phyloP scores from a whole-genome alignment of 2,797 vertebrate species.

The Oryzias dopingdopingensis region DNA sequence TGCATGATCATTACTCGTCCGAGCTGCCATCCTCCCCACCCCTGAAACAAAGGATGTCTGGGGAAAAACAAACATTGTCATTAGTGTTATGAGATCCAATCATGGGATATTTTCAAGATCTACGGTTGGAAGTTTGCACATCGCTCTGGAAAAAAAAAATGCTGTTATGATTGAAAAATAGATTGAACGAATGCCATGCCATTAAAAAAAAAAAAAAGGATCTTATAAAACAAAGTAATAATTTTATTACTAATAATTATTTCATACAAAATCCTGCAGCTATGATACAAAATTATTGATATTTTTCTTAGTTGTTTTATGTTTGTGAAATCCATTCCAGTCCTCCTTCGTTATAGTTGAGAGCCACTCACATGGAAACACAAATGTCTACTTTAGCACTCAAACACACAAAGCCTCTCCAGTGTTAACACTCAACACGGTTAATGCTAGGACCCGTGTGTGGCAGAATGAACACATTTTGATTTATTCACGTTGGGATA shows the following conservation, averaged over 20 bases:
- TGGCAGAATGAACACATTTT: conserved; percentile 1
- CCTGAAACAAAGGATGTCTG: conserved; percentile 44
- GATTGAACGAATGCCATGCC: no score
- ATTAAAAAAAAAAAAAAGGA: no score
- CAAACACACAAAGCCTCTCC: neutral
- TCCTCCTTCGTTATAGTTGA: conserved; percentile 29
- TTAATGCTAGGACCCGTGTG: conserved; percentile 3
- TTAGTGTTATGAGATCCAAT: conserved; percentile 7
- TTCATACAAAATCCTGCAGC: no score
- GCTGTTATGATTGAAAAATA: no score
- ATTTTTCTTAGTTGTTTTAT: neutral
- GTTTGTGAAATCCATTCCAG: conserved; percentile 3
- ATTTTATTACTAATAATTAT: no score
- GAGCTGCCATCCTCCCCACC: conserved; percentile 28
- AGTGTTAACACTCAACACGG: conserved; percentile 1
- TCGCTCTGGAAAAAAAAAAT: no score
- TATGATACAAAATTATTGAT: neutral
- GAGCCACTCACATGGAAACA: conserved; percentile 46
- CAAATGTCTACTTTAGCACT: conserved; percentile 25
- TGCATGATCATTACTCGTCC: conserved; percentile 52
- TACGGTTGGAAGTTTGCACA: no score
- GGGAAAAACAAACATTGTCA: conserved; percentile 14
- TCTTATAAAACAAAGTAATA: no score
- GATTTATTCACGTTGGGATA: conserved; percentile 7
- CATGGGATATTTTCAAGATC: neutral